Evolutionary conservation across 2,113 vertebrate species (phyloP), one percentile per base, ranked within the genome.

Genomic region (Microcebus jonahi): DNA sequence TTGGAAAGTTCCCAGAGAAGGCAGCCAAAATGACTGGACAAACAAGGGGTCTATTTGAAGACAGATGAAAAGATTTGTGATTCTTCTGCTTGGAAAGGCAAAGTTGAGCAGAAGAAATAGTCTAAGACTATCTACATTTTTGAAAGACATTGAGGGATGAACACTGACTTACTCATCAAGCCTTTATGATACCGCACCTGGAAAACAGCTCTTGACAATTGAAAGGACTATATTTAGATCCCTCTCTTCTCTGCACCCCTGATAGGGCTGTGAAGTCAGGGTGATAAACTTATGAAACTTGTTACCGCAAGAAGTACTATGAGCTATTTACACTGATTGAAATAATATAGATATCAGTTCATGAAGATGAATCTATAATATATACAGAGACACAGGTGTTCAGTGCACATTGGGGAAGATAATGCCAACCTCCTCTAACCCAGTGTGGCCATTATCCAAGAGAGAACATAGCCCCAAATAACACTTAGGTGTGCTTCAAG

Each of bases 381-480:
- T 65, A 63, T 75, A 36, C 48, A 81, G 57, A 18, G 36, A 85
- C 25, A 59, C n/a, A 48, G 42, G 87, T 45, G 17, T 71, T 82
- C 21, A 88, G 42, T 23, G 57, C 45, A 75, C 21, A 80, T 80
- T 11, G 18, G 5, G 21, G 45, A 88, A 84, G 39, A 10, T 14
- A 88, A 18, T 88, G 59, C n/a, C 53, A 45, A 75, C n/a, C 27
- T 91, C 76, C 91, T 97, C 59, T 83, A 93, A 86, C 23, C 59
- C 42, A 67, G 48, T 55, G 29, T 14, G 25, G n/a, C 39, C 45
- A 53, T 45, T 85, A 23, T 61, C 42, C 65, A 84, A 86, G 42
- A 81, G 20, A 92, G 15, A 87, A 39, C 23, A 6, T 86, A 68
- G 23, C 10, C 53, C 25, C 77, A 92, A 57, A 92, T 68, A 53